Evolutionary conservation across 2,113 vertebrate species (phyloP), one percentile per base, ranked within the genome.

Genomic region (Coptodon bakossiorum): DNA sequence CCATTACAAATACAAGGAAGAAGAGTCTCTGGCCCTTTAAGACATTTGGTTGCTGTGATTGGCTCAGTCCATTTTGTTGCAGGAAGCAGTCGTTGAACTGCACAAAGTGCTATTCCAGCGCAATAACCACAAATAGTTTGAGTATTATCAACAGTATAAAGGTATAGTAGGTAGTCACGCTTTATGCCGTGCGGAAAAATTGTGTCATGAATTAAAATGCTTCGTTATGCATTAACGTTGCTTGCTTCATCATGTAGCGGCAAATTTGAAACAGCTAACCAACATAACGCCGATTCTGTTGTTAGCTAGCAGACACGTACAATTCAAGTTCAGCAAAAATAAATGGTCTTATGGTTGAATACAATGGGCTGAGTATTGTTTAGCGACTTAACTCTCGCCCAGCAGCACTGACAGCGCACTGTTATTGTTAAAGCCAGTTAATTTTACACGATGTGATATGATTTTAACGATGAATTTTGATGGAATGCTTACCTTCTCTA

Each of bases 241-340:
- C 8, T n/a, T 19, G 57, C 81, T 36, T 89, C 52, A 80, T 10
- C 5, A 3, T 6, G 43, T 79, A 88, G 91, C 94, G 95, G 82
- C 82, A 95, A 93, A 90, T 93, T 95, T 93, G 31, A 94, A 94
- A 83, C 16, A 17, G 6, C 48, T 7, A 38, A 73, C 63, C 54
- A 56, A 19, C 22, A 82, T 22, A 27, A 19, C 3, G 4, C 1
- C 50, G 2, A 6, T 24, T 17, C 3, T 31, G 16, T 16, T 9
- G 19, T 19, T 9, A 83, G 83, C 53, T 63, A 87, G 36, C 76
- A 52, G 66, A 82, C 56, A 2, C 3, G n/a, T 14, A 3, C 13
- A 8, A 2, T 29, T 59, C 43, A 78, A 63, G 5, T n/a, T 45
- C 1, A 85, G 6, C 9, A 43, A 2, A 14, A 1, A 31, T 8